Evolutionary conservation across 2,888 invertebrate species (phyloP).

Genomic region (Crocallis elinguaria): DNA sequence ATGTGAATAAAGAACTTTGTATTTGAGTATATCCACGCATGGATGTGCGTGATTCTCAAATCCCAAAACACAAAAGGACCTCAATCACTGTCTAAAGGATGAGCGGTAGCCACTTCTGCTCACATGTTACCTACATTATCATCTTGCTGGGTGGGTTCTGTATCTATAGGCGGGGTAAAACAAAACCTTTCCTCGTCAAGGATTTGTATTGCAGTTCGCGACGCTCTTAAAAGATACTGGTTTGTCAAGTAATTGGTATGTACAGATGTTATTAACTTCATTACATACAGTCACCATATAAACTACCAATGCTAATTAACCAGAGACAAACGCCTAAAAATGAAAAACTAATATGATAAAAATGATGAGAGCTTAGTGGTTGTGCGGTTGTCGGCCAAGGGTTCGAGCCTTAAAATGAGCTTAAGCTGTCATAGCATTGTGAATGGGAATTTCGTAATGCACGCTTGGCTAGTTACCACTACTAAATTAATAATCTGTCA

Average conservation of each 20-base stretch:
- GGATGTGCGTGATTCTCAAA: neutral
- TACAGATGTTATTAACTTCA: slow-evolving; percentile 7
- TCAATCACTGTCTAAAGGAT: neutral
- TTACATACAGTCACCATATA: too few species aligned
- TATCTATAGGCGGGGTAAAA: slow-evolving; percentile 42
- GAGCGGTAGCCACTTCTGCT: slow-evolving; percentile 63
- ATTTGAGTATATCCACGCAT: neutral
- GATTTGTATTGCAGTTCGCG: slow-evolving; percentile 49
- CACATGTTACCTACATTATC: slow-evolving; percentile 61
- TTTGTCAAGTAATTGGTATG: slow-evolving; percentile 43
- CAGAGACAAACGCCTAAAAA: too few species aligned
- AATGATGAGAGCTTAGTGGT: too few species aligned
- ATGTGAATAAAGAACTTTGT: too few species aligned
- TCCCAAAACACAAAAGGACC: neutral
- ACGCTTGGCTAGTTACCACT: too few species aligned
- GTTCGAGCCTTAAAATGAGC: too few species aligned
- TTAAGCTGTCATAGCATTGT: too few species aligned
- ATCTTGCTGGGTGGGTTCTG: slow-evolving; percentile 48
- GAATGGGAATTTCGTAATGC: too few species aligned
- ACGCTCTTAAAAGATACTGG: slow-evolving; percentile 44
- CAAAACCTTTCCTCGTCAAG: slow-evolving; percentile 51
- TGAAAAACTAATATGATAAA: too few species aligned
- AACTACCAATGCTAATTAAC: too few species aligned
- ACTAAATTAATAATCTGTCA: too few species aligned
- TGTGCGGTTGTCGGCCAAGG: too few species aligned